Evolutionary conservation across 1,140 invertebrate genomes (phyloP), one percentile per base, ranked within the genome.

Genomic region (Aplysia californica): DNA sequence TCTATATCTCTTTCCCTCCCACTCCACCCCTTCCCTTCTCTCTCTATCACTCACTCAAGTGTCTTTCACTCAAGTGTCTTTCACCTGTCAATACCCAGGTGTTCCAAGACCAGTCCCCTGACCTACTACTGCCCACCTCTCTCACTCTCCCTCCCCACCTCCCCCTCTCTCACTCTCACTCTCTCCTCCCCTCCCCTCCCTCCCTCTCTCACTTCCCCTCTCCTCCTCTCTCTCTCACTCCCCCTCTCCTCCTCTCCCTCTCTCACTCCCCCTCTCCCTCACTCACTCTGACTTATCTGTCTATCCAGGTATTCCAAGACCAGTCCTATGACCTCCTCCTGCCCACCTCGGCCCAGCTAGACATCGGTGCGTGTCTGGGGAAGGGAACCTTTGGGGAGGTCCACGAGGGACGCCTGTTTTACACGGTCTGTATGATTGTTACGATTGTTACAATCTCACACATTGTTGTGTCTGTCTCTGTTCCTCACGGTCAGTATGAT

Each of bases 331-430:
- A 93, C 58, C 92, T 94, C 73, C 90, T 97, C 0, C 95, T 98
- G 58, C 93, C 86, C 10, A 50, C 93, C 78, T 92, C 94, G 50
- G 94, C 96, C 56, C 93, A 94, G 75, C 93, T 99, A 3, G 93
- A 93, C 41, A 91, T 94, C 67, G 95, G 95, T 0, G 93, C 76
- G 91, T 96, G 86, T 89, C 83, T 98, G n/a, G 98, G 98, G 0
- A 93, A 97, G 41, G 98, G 98, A 0, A 97, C 97, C 0, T 99
- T 99, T 91, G 98, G 98, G 0, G 97, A 98, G 87, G 98, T 99
- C 0, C 98, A 97, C 87, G 94, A 94, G 85, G 97, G 92, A 23
- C 92, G 92, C 1, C 79, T 85, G 18, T 72, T 33, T 23, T 83
- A 69, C 75, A 80, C 78, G 80, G 86, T 87, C n/a, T n/a, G n/a